phyloP scores from a whole-genome alignment of 2,888 invertebrate species.

The Brenthis daphne region DNA sequence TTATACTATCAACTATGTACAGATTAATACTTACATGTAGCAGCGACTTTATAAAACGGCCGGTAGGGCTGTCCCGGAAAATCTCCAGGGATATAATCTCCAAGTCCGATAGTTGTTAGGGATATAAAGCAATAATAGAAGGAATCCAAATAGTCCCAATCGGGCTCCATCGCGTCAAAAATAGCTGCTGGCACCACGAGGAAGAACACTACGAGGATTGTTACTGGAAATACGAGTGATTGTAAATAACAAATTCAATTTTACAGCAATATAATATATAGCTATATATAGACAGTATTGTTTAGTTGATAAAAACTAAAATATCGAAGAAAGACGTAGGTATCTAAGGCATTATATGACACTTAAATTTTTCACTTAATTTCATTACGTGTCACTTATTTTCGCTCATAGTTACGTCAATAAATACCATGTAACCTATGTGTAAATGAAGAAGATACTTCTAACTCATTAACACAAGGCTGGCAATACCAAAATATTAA shows the following conservation, averaged over 20 bases:
- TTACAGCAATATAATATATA: too few relatives aligned
- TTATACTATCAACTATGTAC: too few relatives aligned
- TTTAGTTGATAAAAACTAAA: neutral
- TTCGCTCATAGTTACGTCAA: too few relatives aligned
- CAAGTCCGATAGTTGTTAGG: slow-evolving; percentile 93
- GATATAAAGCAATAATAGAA: slow-evolving; percentile 96
- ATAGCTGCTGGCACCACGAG: slow-evolving; percentile 88
- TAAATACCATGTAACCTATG: too few relatives aligned
- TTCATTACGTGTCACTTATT: too few relatives aligned
- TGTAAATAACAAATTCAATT: too few relatives aligned
- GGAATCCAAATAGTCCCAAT: slow-evolving; percentile 93
- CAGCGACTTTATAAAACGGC: slow-evolving; percentile 89
- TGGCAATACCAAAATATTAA: too few relatives aligned
- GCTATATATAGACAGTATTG: neutral
- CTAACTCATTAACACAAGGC: too few relatives aligned
- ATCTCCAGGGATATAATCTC: slow-evolving; percentile 95
- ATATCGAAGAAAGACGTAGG: neutral
- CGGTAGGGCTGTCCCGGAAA: slow-evolving; percentile 88
- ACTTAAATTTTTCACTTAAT: too few relatives aligned
- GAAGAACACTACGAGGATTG: slow-evolving; percentile 82
- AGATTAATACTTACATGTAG: slow-evolving; percentile 21
- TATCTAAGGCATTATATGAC: too few relatives aligned
- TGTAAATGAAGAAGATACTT: too few relatives aligned
- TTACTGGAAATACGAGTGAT: slow-evolving; percentile 65
- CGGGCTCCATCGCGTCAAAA: slow-evolving; percentile 89